phyloP scores from a whole-genome alignment of 2,113 vertebrate species.

The Dromiciops gliroides region DNA sequence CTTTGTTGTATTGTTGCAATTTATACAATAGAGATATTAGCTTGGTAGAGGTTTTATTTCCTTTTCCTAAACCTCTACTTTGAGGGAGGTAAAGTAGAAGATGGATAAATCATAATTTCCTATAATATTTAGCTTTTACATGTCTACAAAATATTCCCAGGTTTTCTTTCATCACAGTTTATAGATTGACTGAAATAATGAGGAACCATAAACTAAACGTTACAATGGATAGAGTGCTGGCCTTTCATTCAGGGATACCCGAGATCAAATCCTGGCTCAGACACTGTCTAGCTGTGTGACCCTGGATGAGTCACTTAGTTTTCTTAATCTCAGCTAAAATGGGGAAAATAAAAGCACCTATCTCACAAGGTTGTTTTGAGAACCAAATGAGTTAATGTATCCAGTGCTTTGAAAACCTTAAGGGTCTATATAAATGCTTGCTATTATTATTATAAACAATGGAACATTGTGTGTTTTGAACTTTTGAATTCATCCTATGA shows the following conservation, averaged over 20 bases:
- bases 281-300: background rate
- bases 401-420: background rate
- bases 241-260: background rate
- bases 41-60: background rate
- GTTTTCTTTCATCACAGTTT: background rate
- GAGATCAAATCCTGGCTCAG: background rate
- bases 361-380: background rate
- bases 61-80: background rate
- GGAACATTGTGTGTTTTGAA: background rate
- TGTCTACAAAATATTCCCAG: background rate
- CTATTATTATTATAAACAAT: background rate
- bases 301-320: background rate
- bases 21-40: background rate
- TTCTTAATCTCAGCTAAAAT: background rate
- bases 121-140: background rate
- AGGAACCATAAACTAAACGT: background rate
- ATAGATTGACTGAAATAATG: background rate
- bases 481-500: background rate
- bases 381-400: background rate
- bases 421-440: background rate
- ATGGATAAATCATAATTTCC: background rate
- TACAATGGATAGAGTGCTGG: background rate
- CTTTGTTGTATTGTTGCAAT: background rate
- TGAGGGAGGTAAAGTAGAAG: background rate
- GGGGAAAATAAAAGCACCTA: background rate